Evolutionary conservation across 2,888 invertebrate species (phyloP).

Genomic region (Megaustenia siamemsis): DNA sequence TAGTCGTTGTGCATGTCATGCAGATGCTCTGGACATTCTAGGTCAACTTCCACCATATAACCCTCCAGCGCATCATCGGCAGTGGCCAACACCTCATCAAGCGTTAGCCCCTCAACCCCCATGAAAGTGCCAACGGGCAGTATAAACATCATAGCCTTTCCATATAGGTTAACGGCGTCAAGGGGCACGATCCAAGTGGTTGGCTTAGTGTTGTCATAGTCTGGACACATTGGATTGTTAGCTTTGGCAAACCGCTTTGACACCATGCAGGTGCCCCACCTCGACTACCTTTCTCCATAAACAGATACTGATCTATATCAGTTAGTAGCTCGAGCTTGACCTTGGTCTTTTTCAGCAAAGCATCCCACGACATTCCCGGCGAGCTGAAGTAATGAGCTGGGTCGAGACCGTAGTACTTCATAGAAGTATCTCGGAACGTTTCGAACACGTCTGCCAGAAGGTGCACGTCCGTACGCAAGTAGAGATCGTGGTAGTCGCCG

Average conservation of each 20-base stretch:
- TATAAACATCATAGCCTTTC: no score
- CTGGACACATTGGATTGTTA: background rate
- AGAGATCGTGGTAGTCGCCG: conserved; percentile 8
- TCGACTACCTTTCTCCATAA: conserved; percentile 12
- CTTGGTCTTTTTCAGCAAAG: background rate
- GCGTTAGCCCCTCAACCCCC: background rate
- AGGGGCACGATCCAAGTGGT: background rate
- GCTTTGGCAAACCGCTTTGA: background rate
- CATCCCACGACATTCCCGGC: background rate
- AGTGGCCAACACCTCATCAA: background rate
- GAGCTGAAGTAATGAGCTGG: background rate
- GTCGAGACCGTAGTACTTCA: background rate
- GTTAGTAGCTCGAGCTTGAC: conserved; percentile 14
- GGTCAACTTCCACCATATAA: no score
- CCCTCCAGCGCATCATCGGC: background rate
- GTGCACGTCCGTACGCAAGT: background rate
- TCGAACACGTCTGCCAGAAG: conserved; percentile 36
- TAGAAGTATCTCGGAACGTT: background rate
- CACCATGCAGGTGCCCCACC: conserved; percentile 6
- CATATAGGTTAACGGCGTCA: background rate
- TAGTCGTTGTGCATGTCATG: background rate
- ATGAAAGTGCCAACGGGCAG: background rate
- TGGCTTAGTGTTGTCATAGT: background rate
- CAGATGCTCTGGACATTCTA: conserved; percentile 13
- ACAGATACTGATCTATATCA: background rate